Conservation (phyloP, 2,888 invertebrate species). For the Lochmaea capreae region DNA sequence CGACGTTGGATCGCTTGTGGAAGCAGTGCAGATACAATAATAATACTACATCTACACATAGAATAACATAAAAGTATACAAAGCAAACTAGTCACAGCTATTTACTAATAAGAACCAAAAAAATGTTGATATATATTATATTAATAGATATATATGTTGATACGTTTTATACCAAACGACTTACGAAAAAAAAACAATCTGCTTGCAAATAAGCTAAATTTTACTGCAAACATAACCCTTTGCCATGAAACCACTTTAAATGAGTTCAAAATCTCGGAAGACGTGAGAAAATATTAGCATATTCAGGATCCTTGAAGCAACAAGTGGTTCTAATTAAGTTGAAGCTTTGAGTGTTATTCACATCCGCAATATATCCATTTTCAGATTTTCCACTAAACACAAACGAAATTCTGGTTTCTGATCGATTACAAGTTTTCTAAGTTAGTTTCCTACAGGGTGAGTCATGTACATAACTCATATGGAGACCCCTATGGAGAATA, state of each 20-base stretch:
- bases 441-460: no score
- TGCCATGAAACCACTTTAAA: slow-evolving; percentile 6
- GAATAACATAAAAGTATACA: no score
- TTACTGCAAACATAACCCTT: slow-evolving; percentile 10
- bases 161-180: neutral
- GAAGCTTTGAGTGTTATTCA: slow-evolving; percentile 29
- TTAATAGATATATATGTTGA: no score
- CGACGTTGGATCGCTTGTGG: no score
- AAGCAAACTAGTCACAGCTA: no score
- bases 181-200: neutral
- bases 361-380: slow-evolving; percentile 24
- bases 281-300: slow-evolving; percentile 24
- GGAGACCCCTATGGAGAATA: no score
- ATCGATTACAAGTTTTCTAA: neutral
- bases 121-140: no score
- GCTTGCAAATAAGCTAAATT: neutral
- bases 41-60: no score
- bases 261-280: slow-evolving; percentile 17
- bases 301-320: slow-evolving; percentile 31
- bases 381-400: neutral
- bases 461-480: no score
- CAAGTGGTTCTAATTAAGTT: slow-evolving; percentile 37
- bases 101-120: no score
- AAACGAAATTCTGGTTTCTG: neutral
- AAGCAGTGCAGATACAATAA: no score